These are phyloP conservation scores for Whitmania pigra DNA, from an alignment of 1,140 invertebrate species.

Conservation along the genomic window DNA sequence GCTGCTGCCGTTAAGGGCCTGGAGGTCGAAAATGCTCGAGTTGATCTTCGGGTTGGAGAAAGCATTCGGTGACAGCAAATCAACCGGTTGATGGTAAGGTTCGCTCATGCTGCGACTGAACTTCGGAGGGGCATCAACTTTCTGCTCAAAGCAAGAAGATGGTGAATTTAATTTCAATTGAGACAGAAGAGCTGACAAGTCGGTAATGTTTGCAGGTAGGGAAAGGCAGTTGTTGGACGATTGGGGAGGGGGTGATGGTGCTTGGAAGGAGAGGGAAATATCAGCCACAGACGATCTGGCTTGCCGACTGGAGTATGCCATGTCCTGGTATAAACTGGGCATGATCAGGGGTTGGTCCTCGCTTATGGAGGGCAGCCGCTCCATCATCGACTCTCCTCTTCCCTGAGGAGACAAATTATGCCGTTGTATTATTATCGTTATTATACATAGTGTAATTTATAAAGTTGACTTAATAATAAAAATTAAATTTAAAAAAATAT, in stretches of 20 bases:
- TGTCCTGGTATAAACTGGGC: not conserved
- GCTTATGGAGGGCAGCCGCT: not conserved
- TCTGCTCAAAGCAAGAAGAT: not conserved
- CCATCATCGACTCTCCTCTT: not conserved
- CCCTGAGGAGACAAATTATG: not conserved
- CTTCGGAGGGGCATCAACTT: constrained; percentile 8
- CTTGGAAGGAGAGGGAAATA: not conserved
- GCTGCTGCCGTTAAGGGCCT: too few species aligned
- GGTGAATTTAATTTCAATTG: not conserved
- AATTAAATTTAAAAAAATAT: too few species aligned
- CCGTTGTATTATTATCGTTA: too few species aligned
- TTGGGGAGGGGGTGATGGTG: not conserved
- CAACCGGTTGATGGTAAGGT: constrained; percentile 32
- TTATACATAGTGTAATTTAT: too few species aligned
- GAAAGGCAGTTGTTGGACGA: not conserved
- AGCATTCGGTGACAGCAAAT: not conserved
- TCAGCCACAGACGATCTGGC: not conserved
- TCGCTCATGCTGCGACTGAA: constrained; percentile 38
- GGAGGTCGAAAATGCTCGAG: not conserved
- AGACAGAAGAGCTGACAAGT: constrained; percentile 1
- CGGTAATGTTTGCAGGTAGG: not conserved
- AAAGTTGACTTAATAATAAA: too few species aligned
- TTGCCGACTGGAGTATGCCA: not conserved
- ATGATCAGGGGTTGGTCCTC: not conserved
- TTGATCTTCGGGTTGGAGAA: not conserved